Evolutionary conservation across 2,113 vertebrate genomes (phyloP).

Genomic region (Narcine bancroftii): DNA sequence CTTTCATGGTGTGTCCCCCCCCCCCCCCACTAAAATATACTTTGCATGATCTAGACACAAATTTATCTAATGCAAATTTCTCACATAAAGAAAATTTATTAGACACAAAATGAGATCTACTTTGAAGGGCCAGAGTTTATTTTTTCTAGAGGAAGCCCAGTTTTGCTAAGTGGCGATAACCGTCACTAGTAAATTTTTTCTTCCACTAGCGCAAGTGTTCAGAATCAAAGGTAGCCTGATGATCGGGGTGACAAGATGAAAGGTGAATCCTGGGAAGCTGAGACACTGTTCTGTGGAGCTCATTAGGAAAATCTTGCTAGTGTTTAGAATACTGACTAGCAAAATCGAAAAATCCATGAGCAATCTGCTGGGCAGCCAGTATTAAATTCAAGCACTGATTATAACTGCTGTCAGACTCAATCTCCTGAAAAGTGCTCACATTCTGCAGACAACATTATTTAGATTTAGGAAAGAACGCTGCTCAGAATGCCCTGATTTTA

Average conservation of each 20-base stretch:
- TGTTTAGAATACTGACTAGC: constrained; percentile 37
- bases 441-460: constrained; percentile 33
- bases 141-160: constrained; percentile 5
- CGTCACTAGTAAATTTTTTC: constrained; percentile 34
- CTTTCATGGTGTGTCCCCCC: background rate
- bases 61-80: constrained; percentile 22
- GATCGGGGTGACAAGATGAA: constrained; percentile 35
- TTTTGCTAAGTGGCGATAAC: constrained; percentile 37
- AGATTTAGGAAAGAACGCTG: background rate
- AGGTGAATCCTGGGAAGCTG: constrained; percentile 36
- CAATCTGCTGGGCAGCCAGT: constrained; percentile 34
- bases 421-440: constrained; percentile 33
- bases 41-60: background rate
- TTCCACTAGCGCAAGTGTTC: constrained; percentile 34
- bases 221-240: constrained; percentile 32
- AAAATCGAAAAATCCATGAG: constrained; percentile 33
- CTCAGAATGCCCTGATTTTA: constrained; percentile 12
- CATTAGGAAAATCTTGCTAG: constrained; percentile 38
- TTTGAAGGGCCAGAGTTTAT: constrained; percentile 11
- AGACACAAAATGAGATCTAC: constrained; percentile 30
- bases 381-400: constrained; percentile 38
- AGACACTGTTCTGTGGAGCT: constrained; percentile 26
- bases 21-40: background rate
- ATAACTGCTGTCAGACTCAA: constrained; percentile 36
- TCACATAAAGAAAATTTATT: constrained; percentile 35